Percentiles rank a stretch among this genome's conserved stretches.
Conservation (phyloP, 2,113 vertebrate species). For the Atlantisia rogersi region DNA sequence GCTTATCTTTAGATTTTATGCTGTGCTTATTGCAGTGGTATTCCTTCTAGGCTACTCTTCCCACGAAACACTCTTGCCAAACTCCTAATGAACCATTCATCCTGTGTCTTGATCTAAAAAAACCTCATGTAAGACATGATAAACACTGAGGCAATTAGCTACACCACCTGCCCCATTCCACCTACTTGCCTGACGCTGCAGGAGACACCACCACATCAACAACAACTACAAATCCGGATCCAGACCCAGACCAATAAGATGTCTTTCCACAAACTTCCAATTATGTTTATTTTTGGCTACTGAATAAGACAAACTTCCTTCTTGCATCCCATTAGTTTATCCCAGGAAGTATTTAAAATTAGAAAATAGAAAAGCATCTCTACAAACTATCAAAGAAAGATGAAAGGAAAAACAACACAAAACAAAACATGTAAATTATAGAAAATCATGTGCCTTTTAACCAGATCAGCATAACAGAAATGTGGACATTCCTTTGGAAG, state of each 20-base stretch:
- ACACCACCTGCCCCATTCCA: neutral
- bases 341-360: neutral
- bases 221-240: neutral
- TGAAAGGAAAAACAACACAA: neutral
- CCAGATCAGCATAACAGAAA: constrained; percentile 31
- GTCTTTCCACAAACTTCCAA: neutral
- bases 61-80: neutral
- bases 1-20: constrained; percentile 20
- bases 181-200: neutral
- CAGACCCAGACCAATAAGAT: neutral
- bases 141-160: neutral
- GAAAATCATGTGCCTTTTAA: constrained; percentile 47
- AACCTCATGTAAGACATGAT: neutral
- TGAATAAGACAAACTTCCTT: neutral
- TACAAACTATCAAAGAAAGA: neutral
- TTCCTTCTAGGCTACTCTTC: constrained; percentile 11
- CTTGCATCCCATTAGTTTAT: neutral
- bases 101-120: constrained; percentile 22
- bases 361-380: neutral
- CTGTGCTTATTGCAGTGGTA: neutral
- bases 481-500: neutral
- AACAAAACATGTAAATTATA: constrained; percentile 24
- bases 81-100: neutral
- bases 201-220: neutral
- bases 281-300: constrained; percentile 6